Evolutionary conservation across 2,888 invertebrate genomes (phyloP), one percentile per base, ranked within the genome.

Genomic region (Polymixis lichenea): DNA sequence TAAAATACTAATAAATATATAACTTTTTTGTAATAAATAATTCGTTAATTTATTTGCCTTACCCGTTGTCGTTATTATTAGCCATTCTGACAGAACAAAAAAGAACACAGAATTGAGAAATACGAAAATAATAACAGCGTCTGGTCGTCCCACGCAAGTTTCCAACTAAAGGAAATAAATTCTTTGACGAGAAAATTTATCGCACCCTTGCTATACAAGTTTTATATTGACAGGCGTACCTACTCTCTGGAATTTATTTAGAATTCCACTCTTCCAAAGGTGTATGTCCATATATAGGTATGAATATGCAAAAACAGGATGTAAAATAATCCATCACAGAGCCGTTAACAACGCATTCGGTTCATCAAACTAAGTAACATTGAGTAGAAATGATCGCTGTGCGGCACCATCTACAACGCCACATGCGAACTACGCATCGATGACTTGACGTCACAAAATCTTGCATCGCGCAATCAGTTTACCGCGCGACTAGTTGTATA

Each of bases 41-140:
- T n/a, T n/a, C n/a, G n/a, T n/a, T n/a, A n/a, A n/a, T n/a, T n/a
- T n/a, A n/a, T 56, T 46, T 68, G 13, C 9, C 3, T 46, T 49
- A 70, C 22, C 22, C 25, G 43, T 22, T 38, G 15, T 4, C 15
- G 15, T 62, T 62, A 62, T 62, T 38, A 32, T 22, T n/a, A 62
- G 4, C 19, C 13, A 13, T 25, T 19, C 25, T 19, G 25, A 19
- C 4, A 65, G 13, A 46, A 25, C 13, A 46, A 55, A 46, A 22
- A 55, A 62, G 3, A 32, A 60, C 7, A 9, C 32, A 38, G 3
- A n/a, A 58, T 32, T 76, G 43, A 53, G n/a, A 28, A 69, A 69
- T 49, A 78, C 22, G 25, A 77, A 61, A 77, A 49, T 25, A 19
- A 38, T 68, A 49, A 32, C 38, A 49, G 19, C 17, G 13, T 25